phyloP scores from a whole-genome alignment of 2,888 invertebrate species.

The Volucella inflata region DNA sequence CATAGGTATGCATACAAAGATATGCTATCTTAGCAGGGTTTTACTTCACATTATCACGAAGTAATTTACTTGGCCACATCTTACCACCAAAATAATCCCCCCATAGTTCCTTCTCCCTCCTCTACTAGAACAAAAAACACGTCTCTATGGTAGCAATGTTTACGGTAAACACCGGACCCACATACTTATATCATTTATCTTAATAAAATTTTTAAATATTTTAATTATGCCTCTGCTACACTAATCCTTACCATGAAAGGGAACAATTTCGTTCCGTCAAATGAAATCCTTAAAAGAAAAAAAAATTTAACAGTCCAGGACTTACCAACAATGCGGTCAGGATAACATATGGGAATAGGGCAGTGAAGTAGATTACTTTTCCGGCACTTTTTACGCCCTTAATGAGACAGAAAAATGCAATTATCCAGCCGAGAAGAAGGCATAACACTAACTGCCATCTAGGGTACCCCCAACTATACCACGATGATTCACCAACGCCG shows the following conservation, averaged over 20 bases:
- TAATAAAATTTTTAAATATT: slow-evolving; percentile 7
- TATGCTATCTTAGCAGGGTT: too few relatives aligned
- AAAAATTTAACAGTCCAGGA: slow-evolving; percentile 6
- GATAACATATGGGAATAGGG: slow-evolving; percentile 89
- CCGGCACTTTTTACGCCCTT: slow-evolving; percentile 96
- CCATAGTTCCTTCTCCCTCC: not conserved
- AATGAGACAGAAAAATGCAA: slow-evolving; percentile 94
- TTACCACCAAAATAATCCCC: not conserved
- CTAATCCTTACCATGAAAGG: not conserved
- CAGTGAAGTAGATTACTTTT: slow-evolving; percentile 91
- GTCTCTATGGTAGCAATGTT: not conserved
- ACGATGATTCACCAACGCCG: slow-evolving; percentile 87
- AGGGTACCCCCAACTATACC: slow-evolving; percentile 90
- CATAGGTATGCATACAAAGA: too few relatives aligned
- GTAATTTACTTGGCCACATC: not conserved
- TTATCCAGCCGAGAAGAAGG: slow-evolving; percentile 90
- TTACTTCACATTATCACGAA: too few relatives aligned
- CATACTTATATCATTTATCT: slow-evolving; percentile 4
- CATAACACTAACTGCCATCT: slow-evolving; percentile 93
- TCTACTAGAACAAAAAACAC: not conserved
- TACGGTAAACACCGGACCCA: not conserved
- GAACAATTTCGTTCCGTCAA: not conserved
- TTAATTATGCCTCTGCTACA: slow-evolving; percentile 6
- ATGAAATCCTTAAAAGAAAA: not conserved
- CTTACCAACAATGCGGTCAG: slow-evolving; percentile 86